These are phyloP conservation scores for Hippolais icterina DNA, from an alignment of 2,113 vertebrate genomes.

Conservation along the genomic window DNA sequence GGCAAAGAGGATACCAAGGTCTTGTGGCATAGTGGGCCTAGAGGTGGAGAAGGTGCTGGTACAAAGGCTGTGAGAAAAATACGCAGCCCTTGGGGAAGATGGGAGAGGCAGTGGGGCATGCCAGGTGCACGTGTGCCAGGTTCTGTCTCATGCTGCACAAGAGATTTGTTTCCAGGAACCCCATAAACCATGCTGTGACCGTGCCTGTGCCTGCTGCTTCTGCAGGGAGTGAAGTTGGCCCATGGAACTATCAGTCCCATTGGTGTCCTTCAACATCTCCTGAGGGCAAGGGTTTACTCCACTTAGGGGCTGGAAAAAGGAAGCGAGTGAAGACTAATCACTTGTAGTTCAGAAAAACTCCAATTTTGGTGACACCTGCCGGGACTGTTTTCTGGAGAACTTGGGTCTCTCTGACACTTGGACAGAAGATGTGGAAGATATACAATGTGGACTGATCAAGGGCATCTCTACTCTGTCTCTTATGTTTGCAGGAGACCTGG, in stretches of 20 bases:
- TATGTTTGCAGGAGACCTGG: background rate
- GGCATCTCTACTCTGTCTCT: background rate
- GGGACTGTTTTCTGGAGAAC: background rate
- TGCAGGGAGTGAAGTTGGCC: rapidly evolving
- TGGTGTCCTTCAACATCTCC: background rate
- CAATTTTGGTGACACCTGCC: background rate
- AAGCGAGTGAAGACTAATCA: background rate
- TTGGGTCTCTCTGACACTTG: background rate
- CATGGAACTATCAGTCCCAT: background rate
- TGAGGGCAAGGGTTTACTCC: background rate
- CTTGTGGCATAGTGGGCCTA: background rate
- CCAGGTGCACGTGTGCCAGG: background rate
- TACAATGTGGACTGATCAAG: background rate
- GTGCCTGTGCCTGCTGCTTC: background rate
- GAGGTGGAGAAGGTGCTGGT: background rate
- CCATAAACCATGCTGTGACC: background rate
- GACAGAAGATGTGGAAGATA: background rate
- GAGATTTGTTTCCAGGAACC: background rate
- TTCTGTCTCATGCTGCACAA: background rate
- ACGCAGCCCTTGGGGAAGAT: background rate
- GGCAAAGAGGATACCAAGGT: background rate
- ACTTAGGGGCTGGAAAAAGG: background rate
- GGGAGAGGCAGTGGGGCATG: background rate
- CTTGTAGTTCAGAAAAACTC: background rate
- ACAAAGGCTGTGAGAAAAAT: background rate